A percentile compares a stretch with the other conserved stretches of the same genome.
phyloP scores from a whole-genome alignment of 2,888 invertebrate genomes.

The Dyspetes luteomarginatus region DNA sequence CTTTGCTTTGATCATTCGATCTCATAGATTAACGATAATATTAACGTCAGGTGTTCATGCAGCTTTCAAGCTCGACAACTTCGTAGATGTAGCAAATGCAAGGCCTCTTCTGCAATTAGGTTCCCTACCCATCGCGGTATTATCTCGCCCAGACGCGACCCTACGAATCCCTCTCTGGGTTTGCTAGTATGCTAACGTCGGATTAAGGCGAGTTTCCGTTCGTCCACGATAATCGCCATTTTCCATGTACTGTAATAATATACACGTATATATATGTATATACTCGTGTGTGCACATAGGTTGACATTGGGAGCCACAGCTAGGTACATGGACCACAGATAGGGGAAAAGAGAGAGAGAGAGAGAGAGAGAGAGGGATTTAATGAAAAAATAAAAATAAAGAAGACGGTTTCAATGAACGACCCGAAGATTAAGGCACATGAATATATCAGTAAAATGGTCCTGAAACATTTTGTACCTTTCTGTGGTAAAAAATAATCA shows the following conservation, averaged over 20 bases:
- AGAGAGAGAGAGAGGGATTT: neutral
- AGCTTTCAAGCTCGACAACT: constrained; percentile 6
- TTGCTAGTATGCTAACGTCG: constrained; percentile 33
- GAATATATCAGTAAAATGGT: neutral
- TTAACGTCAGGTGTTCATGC: constrained; percentile 19
- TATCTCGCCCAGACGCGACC: constrained; percentile 55
- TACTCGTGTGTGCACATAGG: neutral
- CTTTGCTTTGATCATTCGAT: neutral
- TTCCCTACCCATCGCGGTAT: constrained; percentile 29
- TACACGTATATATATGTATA: neutral
- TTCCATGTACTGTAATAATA: neutral
- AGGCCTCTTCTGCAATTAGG: constrained; percentile 11
- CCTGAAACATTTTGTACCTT: neutral
- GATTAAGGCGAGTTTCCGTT: constrained; percentile 47
- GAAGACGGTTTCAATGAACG: constrained; percentile 35
- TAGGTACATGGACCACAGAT: neutral
- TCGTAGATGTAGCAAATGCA: neutral
- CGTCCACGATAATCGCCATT: constrained; percentile 40
- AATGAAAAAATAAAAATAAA: neutral
- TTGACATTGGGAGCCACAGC: neutral
- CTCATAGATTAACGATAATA: constrained; percentile 27
- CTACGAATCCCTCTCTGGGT: constrained; percentile 34
- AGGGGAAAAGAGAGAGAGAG: neutral
- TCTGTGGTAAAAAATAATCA: no score
- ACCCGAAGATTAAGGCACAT: constrained; percentile 14